Percentiles rank a stretch among this genome's conserved stretches.
These are phyloP conservation scores for Corticium candelabrum DNA, from an alignment of 37 sponge, comb jelly and placozoan genomes.

Conservation along the genomic window DNA sequence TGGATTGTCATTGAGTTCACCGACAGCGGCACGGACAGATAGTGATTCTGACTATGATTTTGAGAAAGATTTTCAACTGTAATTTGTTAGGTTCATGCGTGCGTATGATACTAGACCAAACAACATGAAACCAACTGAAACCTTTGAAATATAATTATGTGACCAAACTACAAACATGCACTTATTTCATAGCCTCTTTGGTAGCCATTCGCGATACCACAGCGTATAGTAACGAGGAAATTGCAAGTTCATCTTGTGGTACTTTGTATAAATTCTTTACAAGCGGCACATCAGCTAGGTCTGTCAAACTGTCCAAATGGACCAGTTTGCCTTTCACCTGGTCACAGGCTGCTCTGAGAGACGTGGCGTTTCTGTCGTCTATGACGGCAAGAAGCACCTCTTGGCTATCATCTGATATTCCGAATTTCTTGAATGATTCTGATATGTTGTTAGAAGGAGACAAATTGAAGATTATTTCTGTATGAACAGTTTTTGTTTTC, in stretches of 20 bases:
- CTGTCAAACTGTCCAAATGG: not conserved
- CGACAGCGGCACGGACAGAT: not conserved
- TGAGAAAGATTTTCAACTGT: not conserved
- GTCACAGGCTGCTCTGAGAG: not conserved
- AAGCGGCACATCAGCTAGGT: not conserved
- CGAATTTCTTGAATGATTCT: not conserved
- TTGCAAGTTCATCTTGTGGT: not conserved
- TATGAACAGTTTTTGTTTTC: not conserved
- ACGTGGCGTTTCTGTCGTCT: not conserved
- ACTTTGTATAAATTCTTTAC: not conserved
- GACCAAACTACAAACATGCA: too few relatives aligned
- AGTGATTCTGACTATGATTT: too few relatives aligned
- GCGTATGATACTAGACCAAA: too few relatives aligned
- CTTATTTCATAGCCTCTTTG: too few relatives aligned
- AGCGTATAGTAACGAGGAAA: not conserved
- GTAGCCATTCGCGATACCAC: not conserved
- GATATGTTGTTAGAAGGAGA: not conserved
- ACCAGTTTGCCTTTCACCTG: not conserved
- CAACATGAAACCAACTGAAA: too few relatives aligned
- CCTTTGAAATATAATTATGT: too few relatives aligned
- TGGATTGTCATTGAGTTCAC: not conserved
- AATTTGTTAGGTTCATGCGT: not conserved
- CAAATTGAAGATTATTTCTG: not conserved
- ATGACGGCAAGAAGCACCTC: not conserved
- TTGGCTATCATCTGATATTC: not conserved